A percentile compares a stretch with the other conserved stretches of the same genome.
Conservation (phyloP, 2,888 invertebrate species). For the Polyommatus iphigenia region DNA sequence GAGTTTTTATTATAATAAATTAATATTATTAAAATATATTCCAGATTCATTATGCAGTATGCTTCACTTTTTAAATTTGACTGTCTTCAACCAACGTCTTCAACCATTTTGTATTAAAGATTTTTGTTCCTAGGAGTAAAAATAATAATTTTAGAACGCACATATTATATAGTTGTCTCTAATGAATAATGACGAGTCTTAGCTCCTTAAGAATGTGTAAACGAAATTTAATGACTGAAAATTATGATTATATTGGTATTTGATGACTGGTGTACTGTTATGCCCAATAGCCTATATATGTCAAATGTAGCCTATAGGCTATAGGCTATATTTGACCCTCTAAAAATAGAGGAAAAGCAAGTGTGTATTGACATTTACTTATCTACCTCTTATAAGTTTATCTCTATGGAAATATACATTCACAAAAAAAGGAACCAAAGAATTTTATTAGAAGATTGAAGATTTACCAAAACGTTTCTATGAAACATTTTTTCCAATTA, state of each 20-base stretch:
- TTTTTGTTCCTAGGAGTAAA: not conserved
- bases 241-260: not conserved
- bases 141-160: not conserved
- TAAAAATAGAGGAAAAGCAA: not conserved
- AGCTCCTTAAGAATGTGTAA: not conserved
- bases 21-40: too few species aligned
- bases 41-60: too few species aligned
- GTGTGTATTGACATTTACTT: not conserved
- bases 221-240: not conserved
- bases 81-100: too few species aligned
- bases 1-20: too few species aligned
- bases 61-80: too few species aligned
- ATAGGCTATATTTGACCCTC: too few species aligned
- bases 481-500: not conserved
- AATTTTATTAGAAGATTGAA: not conserved
- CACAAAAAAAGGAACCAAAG: not conserved
- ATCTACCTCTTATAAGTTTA: constrained; percentile 2
- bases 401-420: not conserved
- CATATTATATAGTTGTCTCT: not conserved
- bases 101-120: too few species aligned
- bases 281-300: too few species aligned
- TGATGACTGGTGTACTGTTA: too few species aligned
- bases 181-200: not conserved
- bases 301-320: too few species aligned
- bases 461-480: not conserved